Evolutionary conservation across 2,797 vertebrate species (phyloP), one percentile per base, ranked within the genome.

Genomic region (Paedocypris micromegethes): DNA sequence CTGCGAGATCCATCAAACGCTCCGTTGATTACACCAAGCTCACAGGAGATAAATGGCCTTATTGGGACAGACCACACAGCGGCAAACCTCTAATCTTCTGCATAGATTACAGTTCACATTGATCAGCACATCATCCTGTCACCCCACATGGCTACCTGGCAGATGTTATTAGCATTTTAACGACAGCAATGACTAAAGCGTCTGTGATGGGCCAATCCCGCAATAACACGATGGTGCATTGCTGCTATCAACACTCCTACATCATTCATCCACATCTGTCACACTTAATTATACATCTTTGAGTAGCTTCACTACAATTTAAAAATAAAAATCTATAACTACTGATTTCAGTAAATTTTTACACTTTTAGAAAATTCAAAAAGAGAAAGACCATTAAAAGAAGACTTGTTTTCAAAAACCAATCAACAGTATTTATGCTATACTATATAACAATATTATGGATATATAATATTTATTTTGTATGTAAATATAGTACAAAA

Each of bases 91-190:
- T 66, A 66, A 63, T 64, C 49, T 54, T 23, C 51, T 60, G 56
- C 66, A 64, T 54, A 63, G 58, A 61, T 69, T 66, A 68, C 57
- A 49, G 38, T 58, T 66, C 50, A 37, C 72, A 77, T 75, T 68
- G 71, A 74, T 69, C 71, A 75, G 68, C 50, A 42, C 47, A 54
- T 65, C 78, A 48, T 48, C 38, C 64, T 48, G 58, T 74, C 58
- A 61, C 70, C 62, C 8, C 38, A 66, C 59, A 5, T 53, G 59
- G 52, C 49, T 37, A 61, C 58, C 70, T 72, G 49, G 42, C 56
- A 62, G 38, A 60, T 37, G 58, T 38, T 62, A 72, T 81, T 81
- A 69, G 45, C 62, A 72, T 75, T 72, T 72, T 62, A 72, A 72
- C 47, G 41, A 38, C 56, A 52, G 49, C 58, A 57, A 56, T 60